These are phyloP conservation scores for Zosterops hypoxanthus DNA, from an alignment of 2,113 vertebrate genomes.

Conservation along the genomic window DNA sequence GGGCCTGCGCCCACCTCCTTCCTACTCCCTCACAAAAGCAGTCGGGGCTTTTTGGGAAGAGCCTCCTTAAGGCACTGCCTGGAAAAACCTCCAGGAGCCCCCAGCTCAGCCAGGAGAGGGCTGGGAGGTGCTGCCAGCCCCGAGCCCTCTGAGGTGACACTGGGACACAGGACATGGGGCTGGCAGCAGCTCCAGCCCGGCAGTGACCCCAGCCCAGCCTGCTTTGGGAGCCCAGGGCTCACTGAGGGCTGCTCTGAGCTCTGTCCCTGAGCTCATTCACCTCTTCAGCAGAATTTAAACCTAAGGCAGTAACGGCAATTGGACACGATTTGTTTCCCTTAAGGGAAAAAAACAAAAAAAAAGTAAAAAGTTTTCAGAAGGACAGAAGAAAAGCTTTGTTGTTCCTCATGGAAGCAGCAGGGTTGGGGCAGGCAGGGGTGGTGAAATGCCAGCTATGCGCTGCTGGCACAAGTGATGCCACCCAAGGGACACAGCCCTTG, in stretches of 20 bases:
- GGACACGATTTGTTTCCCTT: not conserved
- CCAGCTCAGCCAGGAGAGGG: not conserved
- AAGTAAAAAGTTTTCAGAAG: not conserved
- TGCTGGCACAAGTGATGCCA: not conserved
- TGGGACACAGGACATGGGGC: not conserved
- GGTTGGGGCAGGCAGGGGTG: not conserved
- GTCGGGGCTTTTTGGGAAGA: not conserved
- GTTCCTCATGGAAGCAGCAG: not conserved
- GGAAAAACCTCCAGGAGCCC: not conserved
- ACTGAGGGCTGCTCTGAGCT: not conserved
- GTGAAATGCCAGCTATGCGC: accelerated
- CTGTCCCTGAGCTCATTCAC: not conserved
- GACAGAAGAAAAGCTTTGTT: conserved; percentile 36
- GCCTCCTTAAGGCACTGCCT: not conserved
- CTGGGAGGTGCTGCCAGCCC: not conserved
- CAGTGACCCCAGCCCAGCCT: not conserved
- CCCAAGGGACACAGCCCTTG: accelerated
- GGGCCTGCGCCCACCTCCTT: conserved; percentile 34
- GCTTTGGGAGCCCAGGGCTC: not conserved
- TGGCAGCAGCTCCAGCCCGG: not conserved
- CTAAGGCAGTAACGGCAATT: not conserved
- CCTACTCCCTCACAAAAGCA: not conserved
- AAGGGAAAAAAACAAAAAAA: not conserved
- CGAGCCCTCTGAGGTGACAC: accelerated
- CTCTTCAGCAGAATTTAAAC: not conserved